Evolutionary conservation across 2,113 vertebrate species (phyloP).

Genomic region (Nannospalax galili): DNA sequence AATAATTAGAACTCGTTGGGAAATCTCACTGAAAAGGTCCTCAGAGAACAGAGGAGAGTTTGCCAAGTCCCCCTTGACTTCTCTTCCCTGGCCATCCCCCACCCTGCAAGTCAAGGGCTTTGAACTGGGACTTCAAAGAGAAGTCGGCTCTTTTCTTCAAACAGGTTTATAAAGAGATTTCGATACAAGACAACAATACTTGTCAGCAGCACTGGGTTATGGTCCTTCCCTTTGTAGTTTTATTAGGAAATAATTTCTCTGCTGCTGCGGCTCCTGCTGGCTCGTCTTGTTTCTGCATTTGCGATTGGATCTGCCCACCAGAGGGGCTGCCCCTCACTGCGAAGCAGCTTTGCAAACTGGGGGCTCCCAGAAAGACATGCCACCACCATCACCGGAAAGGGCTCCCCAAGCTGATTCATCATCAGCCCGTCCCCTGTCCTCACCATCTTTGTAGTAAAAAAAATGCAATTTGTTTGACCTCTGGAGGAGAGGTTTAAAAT

Average conservation of each 20-base stretch:
- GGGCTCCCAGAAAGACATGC: constrained; percentile 66
- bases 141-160: constrained; percentile 85
- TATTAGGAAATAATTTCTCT: constrained; percentile 88
- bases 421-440: constrained; percentile 75
- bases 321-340: constrained; percentile 72
- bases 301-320: constrained; percentile 80
- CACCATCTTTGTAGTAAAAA: constrained; percentile 79
- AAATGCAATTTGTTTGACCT: constrained; percentile 84
- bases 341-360: constrained; percentile 76
- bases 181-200: constrained; percentile 88
- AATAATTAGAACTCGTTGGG: constrained; percentile 5
- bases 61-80: constrained; percentile 61
- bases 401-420: constrained; percentile 79
- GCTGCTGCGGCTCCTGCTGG: constrained; percentile 79
- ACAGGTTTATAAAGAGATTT: constrained; percentile 87
- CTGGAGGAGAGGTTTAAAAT: constrained; percentile 67
- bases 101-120: constrained; percentile 78
- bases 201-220: constrained; percentile 84
- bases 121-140: constrained; percentile 87
- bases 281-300: constrained; percentile 83
- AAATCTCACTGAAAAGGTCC: constrained; percentile 1
- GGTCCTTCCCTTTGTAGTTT: constrained; percentile 88
- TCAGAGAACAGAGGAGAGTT: constrained; percentile 39
- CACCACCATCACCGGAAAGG: constrained; percentile 72
- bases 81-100: constrained; percentile 58